Evolutionary conservation across 2,113 vertebrate genomes (phyloP).

Genomic region (Cyanoramphus novaezelandiae): DNA sequence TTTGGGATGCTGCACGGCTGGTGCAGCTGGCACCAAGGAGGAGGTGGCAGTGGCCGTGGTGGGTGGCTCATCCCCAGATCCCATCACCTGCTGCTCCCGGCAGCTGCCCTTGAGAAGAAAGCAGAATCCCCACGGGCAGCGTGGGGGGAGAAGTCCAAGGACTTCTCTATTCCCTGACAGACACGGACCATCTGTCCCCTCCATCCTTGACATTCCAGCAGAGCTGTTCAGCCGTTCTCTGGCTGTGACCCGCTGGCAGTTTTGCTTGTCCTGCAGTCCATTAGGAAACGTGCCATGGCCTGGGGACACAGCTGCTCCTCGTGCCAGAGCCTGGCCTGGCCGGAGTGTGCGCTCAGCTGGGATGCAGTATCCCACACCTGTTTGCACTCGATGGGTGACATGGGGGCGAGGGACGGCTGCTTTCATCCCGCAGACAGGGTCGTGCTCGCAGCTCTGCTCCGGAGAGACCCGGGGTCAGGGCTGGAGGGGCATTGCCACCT

Average conservation of each 20-base stretch:
- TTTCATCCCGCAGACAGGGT: slow-evolving; percentile 4
- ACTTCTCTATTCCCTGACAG: background rate
- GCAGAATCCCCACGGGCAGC: background rate
- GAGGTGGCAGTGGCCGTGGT: fast-evolving
- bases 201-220: slow-evolving; percentile 58
- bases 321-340: background rate
- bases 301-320: slow-evolving; percentile 42
- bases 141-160: background rate
- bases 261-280: background rate
- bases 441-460: background rate
- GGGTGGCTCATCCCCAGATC: background rate
- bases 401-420: background rate
- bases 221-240: background rate
- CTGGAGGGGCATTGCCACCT: slow-evolving; percentile 46
- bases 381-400: background rate
- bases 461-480: background rate
- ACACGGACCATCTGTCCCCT: slow-evolving; percentile 59
- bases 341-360: background rate
- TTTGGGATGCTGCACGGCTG: background rate
- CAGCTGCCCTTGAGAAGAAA: background rate
- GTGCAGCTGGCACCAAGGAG: background rate
- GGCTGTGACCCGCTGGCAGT: background rate
- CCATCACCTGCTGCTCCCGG: background rate
- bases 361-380: slow-evolving; percentile 17
- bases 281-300: background rate